These are phyloP conservation scores for Rosalia funebris DNA, from an alignment of 2,888 invertebrate genomes.

Conservation along the genomic window DNA sequence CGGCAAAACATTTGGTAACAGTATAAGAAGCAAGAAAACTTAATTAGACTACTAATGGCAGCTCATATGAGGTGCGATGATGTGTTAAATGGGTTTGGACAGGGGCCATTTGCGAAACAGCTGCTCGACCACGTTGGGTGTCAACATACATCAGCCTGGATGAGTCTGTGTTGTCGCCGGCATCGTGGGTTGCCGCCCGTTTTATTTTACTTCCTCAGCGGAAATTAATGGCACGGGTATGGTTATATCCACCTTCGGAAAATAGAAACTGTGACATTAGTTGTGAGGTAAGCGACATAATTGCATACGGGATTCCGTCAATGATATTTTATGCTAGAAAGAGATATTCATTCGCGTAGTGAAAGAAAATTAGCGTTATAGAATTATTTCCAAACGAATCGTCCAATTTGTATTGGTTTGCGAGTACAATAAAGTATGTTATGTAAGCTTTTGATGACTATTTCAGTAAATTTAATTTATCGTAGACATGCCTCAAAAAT, in stretches of 20 bases:
- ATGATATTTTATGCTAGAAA: too few relatives aligned
- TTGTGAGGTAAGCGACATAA: too few relatives aligned
- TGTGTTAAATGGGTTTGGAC: conserved; percentile 60
- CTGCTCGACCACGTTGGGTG: conserved; percentile 44
- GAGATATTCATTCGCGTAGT: too few relatives aligned
- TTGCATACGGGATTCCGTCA: too few relatives aligned
- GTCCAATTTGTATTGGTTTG: too few relatives aligned
- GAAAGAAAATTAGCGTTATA: too few relatives aligned
- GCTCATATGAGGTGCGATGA: conserved; percentile 55
- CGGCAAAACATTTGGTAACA: conserved; percentile 12
- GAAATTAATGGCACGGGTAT: conserved; percentile 9
- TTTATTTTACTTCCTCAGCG: conserved; percentile 10
- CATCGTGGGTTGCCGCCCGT: conserved; percentile 9
- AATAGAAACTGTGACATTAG: conserved; percentile 2
- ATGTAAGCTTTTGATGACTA: too few relatives aligned
- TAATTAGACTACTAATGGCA: conserved; percentile 29
- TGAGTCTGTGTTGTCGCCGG: conserved; percentile 3
- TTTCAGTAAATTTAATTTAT: too few relatives aligned
- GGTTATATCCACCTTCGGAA: not conserved
- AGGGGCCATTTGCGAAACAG: conserved; percentile 59
- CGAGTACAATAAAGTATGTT: too few relatives aligned
- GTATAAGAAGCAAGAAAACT: conserved; percentile 13
- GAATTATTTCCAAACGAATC: too few relatives aligned
- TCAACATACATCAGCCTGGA: conserved; percentile 22
- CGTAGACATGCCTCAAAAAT: too few relatives aligned